phyloP scores from a whole-genome alignment of 1,140 invertebrate species.

The Lordiphosa clarofinis region DNA sequence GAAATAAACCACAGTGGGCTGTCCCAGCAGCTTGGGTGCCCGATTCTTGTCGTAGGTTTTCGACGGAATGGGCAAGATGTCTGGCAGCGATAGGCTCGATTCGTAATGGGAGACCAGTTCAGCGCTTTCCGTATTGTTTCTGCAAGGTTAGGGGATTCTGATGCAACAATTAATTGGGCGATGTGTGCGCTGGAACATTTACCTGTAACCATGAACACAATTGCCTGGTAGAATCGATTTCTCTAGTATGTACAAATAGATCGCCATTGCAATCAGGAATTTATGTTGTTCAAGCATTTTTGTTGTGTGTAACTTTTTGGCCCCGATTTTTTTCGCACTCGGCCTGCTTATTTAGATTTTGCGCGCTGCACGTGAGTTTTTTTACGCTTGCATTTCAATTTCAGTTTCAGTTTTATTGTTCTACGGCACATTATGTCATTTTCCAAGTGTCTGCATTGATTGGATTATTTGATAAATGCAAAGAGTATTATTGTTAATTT shows the following conservation, averaged over 20 bases:
- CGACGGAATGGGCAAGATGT: constrained; percentile 90
- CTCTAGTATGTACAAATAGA: constrained; percentile 66
- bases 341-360: constrained; percentile 52
- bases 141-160: constrained; percentile 39
- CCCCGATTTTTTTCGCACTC: constrained; percentile 40
- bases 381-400: constrained; percentile 50
- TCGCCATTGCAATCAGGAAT: constrained; percentile 56
- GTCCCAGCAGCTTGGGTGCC: constrained; percentile 90
- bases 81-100: constrained; percentile 86
- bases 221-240: constrained; percentile 76
- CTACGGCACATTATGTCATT: constrained; percentile 62
- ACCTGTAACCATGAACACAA: constrained; percentile 79
- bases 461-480: constrained; percentile 53
- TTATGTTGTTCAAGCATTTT: constrained; percentile 7
- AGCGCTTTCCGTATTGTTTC: constrained; percentile 78
- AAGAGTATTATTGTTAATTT: constrained; percentile 18
- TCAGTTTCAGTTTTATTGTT: constrained; percentile 43
- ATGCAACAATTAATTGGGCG: constrained; percentile 41
- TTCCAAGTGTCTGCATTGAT: constrained; percentile 31
- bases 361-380: constrained; percentile 37
- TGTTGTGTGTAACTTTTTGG: constrained; percentile 17
- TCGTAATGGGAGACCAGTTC: constrained; percentile 80
- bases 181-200: constrained; percentile 18
- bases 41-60: constrained; percentile 94
- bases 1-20: constrained; percentile 92